Base-by-base conservation (phyloP, 2,888 invertebrate genomes). In the Odontocolon sp. region DNA sequence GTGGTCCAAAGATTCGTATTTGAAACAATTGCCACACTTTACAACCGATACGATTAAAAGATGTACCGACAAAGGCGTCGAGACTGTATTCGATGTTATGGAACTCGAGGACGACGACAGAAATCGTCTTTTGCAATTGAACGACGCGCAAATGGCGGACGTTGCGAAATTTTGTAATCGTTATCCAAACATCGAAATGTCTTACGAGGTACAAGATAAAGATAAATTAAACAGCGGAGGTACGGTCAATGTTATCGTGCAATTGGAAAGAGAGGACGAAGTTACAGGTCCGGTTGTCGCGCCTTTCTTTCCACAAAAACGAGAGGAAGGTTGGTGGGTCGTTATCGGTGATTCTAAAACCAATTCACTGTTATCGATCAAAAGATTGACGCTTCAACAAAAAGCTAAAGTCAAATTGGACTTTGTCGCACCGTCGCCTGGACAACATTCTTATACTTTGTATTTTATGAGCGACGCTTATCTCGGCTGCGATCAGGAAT, bases 381-480 rank as follows among this genome's bases (percentile, higher is more conserved):
- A 99, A 91, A 93, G 99, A 36, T 93, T 99, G 23, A 98, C 98
- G 0, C 92, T 99, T 9, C 98, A 97, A 78, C 97, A 98, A 87
- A 97, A 94, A 85, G 98, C 99, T 0, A 96, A 96, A 87, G 95
- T 95, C 0, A 94, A 92, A 67, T 91, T 98, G 57, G 98, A 98
- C 91, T 99, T 99, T 91, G 96, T 98, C 33, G 98, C 98, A 26
- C 98, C 98, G 0, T 93, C 94, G 75, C 94, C 96, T 0, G 97
- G 98, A 3, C 94, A 95, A 26, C 97, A 98, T 91, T 95, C 95
- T 9, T 99, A 98, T 91, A 97, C 97, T 0, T 92, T 99, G 61
- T 99, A 98, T 92, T 99, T 97, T 91, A 99, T 99, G 98, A 98
- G 98, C 85, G 99, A 99, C 91, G 96, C 99, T 0, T 99, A 99